Base-by-base conservation (phyloP, 2,113 vertebrate genomes). In the Jacana jacana region DNA sequence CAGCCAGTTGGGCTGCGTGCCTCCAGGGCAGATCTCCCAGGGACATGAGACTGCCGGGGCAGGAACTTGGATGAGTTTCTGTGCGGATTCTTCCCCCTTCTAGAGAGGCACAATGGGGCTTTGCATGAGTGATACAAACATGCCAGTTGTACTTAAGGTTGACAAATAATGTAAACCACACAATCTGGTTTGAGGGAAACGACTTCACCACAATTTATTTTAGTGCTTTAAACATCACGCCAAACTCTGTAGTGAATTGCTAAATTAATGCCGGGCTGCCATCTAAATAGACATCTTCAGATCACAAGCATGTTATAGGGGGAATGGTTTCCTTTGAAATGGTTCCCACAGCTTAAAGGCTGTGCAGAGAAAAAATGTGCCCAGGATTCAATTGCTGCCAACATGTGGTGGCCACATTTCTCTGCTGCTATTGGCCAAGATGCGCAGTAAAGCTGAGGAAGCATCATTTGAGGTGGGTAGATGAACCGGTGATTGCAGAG, bases 371-470 rank as follows among this genome's bases (percentile, higher is more conserved):
- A 95, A 98, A 97, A 98, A 97, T 96, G 96, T 98, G 98, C 98
- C 98, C 97, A 96, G 98, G 97, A 97, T 97, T 96, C 81, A 90
- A 91, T 92, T 54, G 92, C 96, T 97, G 98, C 98, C 98, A 98
- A 99, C 98, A 99, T 98, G 97, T 99, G 98, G 97, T 98, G 97
- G 97, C 98, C 98, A 98, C 97, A 99, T 98, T 98, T 98, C 96
- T 92, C 84, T 73, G 89, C 89, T 11, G 78, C 96, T 88, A 84
- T 91, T 93, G 96, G 88, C 94, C 96, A 83, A 86, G 92, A 88
- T 78, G 95, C 3, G 0, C 93, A 79, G 78, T 33, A 40, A 85
- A 86, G 78, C 89, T 8, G 90, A 86, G 89, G 93, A 93, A 96
- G 95, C 96, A 92, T 82, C 96, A 48, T 78, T 71, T 70, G 95